Base-by-base conservation (phyloP, 2,113 vertebrate genomes). In the Pomatorhinus ruficollis region DNA sequence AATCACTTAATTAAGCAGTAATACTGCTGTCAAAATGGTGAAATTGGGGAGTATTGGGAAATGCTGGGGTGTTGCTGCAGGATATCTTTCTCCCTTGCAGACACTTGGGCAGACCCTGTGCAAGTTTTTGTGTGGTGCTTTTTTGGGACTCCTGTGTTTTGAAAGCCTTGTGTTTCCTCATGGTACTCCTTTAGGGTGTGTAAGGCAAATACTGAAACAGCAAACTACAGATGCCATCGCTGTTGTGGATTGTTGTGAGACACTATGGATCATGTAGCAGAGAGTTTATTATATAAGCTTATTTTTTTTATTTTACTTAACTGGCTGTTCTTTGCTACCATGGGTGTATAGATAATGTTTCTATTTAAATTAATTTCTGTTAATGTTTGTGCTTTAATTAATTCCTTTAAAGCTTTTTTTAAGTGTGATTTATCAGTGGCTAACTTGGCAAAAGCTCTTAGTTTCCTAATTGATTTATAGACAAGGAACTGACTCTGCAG, bases 391-490 rank as follows among this genome's bases (percentile, higher is more conserved):
- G 47, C 57, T 93, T 78, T 50, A 57, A 69, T 95, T 74, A 15
- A 44, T 92, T 92, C 94, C 23, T 64, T 91, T 39, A 9, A 72
- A 87, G 30, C n/a, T 87, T 93, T 96, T 7, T 11, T 6, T 5
- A 12, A 49, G 50, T 96, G 77, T 83, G 79, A 56, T 96, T 97
- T 96, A 33, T 96, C 79, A 95, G 83, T 93, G 91, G 61, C 84
- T 95, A 95, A 87, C 76, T 95, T 96, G 87, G 18, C 65, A 92
- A 87, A 86, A 94, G 21, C 71, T 88, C 60, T 84, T 94, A 33
- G 81, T 69, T 95, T 79, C 50, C 89, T 87, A 45, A 74, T 42
- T 79, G 82, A 86, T 90, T 94, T 87, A 94, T 89, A 95, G 97
- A 96, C 75, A 75, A 93, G 76, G 71, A 97, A 93, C 53, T 86